Conservation (phyloP, 2,888 invertebrate species). For the Drosophila picticornis region DNA sequence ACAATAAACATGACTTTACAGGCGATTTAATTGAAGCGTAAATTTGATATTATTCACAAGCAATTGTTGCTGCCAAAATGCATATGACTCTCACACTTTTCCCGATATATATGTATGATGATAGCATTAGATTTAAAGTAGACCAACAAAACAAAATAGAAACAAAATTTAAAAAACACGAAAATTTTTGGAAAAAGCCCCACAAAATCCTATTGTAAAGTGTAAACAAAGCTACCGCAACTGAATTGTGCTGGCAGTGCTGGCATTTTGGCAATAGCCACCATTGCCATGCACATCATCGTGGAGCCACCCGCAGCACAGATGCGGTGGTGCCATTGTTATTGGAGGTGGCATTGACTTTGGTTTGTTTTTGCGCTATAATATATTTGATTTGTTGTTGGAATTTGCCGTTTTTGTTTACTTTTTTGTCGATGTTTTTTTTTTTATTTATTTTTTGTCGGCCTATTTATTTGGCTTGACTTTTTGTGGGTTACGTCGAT, state of each 20-base stretch:
- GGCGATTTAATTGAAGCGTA: slow-evolving; percentile 3
- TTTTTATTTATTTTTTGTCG: slow-evolving; percentile 14
- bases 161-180: not conserved
- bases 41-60: not conserved
- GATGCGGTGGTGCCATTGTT: slow-evolving; percentile 59
- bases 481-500: slow-evolving; percentile 71
- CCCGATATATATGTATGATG: not conserved
- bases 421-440: slow-evolving; percentile 15
- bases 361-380: slow-evolving; percentile 78
- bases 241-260: slow-evolving; percentile 66
- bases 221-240: slow-evolving; percentile 80
- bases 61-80: slow-evolving; percentile 24
- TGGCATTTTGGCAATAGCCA: slow-evolving; percentile 41
- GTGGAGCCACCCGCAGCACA: slow-evolving; percentile 1
- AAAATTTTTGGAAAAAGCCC: slow-evolving; percentile 21
- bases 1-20: slow-evolving; percentile 3
- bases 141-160: not conserved
- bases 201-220: slow-evolving; percentile 69
- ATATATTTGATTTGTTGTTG: slow-evolving; percentile 80
- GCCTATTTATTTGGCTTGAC: slow-evolving; percentile 68
- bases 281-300: not conserved
- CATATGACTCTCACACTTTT: slow-evolving; percentile 12
- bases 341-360: slow-evolving; percentile 75
- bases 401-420: slow-evolving; percentile 51
- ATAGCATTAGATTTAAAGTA: slow-evolving; percentile 33